These are phyloP conservation scores for Nephrotoma guestfalica DNA, from an alignment of 2,888 invertebrate species.

Conservation along the genomic window DNA sequence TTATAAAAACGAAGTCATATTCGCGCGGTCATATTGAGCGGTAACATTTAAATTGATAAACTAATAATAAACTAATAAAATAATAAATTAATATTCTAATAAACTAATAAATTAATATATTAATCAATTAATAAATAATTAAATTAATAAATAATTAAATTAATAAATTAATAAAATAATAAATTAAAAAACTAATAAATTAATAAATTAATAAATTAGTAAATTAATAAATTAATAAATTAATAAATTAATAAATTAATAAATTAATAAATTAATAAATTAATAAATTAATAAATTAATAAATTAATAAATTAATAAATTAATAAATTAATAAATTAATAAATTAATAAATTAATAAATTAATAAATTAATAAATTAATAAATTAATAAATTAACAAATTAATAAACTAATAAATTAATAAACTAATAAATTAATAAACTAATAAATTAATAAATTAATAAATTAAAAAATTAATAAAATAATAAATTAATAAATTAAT, in stretches of 20 bases:
- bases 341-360: neutral
- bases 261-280: neutral
- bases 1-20: no score
- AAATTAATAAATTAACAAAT: no score
- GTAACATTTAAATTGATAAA: no score
- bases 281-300: neutral
- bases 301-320: neutral
- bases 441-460: neutral
- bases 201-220: no score
- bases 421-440: no score
- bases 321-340: neutral
- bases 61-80: neutral
- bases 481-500: neutral
- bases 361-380: neutral
- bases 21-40: no score
- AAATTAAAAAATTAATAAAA: neutral
- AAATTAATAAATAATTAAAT: neutral
- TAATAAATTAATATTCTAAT: neutral
- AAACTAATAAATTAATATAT: neutral
- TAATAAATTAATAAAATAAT: neutral
- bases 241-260: neutral
- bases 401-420: no score
- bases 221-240: no score
- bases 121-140: neutral
- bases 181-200: neutral